These are phyloP conservation scores for Microcebus murinus DNA, from an alignment of 2,113 vertebrate genomes.

Conservation along the genomic window DNA sequence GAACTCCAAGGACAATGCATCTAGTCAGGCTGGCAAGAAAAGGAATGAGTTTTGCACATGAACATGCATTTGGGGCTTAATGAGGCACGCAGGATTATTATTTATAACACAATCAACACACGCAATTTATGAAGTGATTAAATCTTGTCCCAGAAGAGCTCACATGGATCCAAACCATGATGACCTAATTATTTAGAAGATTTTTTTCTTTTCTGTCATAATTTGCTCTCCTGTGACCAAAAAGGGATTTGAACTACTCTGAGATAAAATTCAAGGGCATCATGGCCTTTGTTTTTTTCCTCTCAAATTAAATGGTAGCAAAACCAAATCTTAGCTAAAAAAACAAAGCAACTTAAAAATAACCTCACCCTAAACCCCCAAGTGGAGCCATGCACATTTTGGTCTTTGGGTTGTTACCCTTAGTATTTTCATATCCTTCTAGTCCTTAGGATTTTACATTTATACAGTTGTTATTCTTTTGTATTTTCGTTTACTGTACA, in stretches of 20 bases:
- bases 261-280: slow-evolving; percentile 38
- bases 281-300: slow-evolving; percentile 27
- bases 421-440: background rate
- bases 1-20: background rate
- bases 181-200: slow-evolving; percentile 49
- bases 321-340: slow-evolving; percentile 12
- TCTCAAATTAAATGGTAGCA: background rate
- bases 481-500: background rate
- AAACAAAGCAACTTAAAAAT: background rate
- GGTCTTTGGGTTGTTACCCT: background rate
- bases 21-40: slow-evolving; percentile 9
- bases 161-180: background rate
- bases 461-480: background rate
- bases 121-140: slow-evolving; percentile 53
- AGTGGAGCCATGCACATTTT: background rate
- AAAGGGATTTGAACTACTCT: background rate
- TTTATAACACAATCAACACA: slow-evolving; percentile 45
- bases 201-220: slow-evolving; percentile 37
- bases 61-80: slow-evolving; percentile 27
- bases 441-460: background rate
- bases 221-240: slow-evolving; percentile 54
- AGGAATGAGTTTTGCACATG: background rate
- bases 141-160: slow-evolving; percentile 51
- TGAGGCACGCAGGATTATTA: slow-evolving; percentile 55
- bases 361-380: background rate